Percentiles rank a stretch among this genome's conserved stretches.
Evolutionary conservation across 2,797 vertebrate species (phyloP).

Genomic region (Microcaecilia unicolor): DNA sequence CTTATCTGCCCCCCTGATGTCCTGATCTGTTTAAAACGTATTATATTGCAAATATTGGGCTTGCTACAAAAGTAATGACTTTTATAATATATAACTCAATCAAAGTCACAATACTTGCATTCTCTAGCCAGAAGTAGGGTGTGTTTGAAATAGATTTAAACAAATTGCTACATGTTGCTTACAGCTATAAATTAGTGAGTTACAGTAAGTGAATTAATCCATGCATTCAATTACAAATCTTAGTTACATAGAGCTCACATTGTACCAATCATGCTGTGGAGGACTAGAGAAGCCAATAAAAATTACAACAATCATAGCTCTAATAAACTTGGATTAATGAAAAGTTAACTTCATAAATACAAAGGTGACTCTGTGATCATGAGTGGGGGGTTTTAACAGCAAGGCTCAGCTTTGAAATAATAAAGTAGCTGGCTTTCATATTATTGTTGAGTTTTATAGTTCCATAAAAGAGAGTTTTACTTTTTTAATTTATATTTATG

Average conservation of each 20-base stretch:
- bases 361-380: slow-evolving; percentile 11
- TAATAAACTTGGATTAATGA: slow-evolving; percentile 34
- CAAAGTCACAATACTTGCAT: slow-evolving; percentile 30
- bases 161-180: slow-evolving; percentile 33
- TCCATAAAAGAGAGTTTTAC: too few relatives aligned
- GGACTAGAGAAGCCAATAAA: slow-evolving; percentile 41
- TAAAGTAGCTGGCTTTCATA: not conserved
- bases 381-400: not conserved
- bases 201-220: slow-evolving; percentile 37
- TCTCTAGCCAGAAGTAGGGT: slow-evolving; percentile 23
- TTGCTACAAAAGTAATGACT: slow-evolving; percentile 31
- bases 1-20: slow-evolving; percentile 38
- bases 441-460: too few relatives aligned
- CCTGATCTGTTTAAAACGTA: slow-evolving; percentile 41
- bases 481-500: too few relatives aligned
- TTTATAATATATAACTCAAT: slow-evolving; percentile 35
- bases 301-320: slow-evolving; percentile 23
- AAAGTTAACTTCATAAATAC: slow-evolving; percentile 26
- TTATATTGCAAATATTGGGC: slow-evolving; percentile 27
- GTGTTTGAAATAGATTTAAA: slow-evolving; percentile 18
- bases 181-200: slow-evolving; percentile 42
- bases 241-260: slow-evolving; percentile 33
- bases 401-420: slow-evolving; percentile 7
- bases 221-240: slow-evolving; percentile 31
- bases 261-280: slow-evolving; percentile 44